Base-by-base conservation (phyloP, 2,888 invertebrate genomes). In the Yponomeuta plumbellus region DNA sequence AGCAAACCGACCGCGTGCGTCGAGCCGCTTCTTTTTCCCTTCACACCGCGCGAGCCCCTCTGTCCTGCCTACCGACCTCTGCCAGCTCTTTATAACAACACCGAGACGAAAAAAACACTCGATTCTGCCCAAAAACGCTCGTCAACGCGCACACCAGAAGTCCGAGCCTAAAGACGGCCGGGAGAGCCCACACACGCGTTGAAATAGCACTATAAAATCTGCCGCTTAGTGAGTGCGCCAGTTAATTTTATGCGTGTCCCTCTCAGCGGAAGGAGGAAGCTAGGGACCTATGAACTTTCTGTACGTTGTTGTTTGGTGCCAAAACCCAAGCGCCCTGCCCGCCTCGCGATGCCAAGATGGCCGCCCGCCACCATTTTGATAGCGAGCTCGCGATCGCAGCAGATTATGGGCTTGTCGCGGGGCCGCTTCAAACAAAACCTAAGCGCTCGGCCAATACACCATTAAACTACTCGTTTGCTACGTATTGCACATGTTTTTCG, bases 341-440 rank as follows among this genome's bases (percentile, higher is more conserved):
- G 85, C 89, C 13, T 85, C 88, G 85, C 84, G 84, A 82, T 86
- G 83, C 87, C 86, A 89, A 91, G 89, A 90, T 88, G 90, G 90
- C 90, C 80, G 87, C 22, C 58, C 83, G 86, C 86, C 85, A 85
- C 90, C 91, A 91, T 91, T 91, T 91, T 91, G 90, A 90, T 91
- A 40, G 61, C 26, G n/a, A 65, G 44, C 44, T 11, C 44, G 13
- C 23, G 66, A 52, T 66, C 84, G 86, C 86, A 87, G 86, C 86
- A 87, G 90, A 88, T 89, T 90, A 88, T 83, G 44, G 44, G 44
- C 44, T 76, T 78, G 75, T 77, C 80, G 81, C 83, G 85, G 84
- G 85, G 83, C 84, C 85, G 73, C 72, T 75, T 78, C 76, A 44
- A 34, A 84, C 85, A 88, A 89, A 91, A 81, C 90, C 90, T 90